Evolutionary conservation across 2,113 vertebrate species (phyloP), one percentile per base, ranked within the genome.

Genomic region (Microcebus ravelobensis): DNA sequence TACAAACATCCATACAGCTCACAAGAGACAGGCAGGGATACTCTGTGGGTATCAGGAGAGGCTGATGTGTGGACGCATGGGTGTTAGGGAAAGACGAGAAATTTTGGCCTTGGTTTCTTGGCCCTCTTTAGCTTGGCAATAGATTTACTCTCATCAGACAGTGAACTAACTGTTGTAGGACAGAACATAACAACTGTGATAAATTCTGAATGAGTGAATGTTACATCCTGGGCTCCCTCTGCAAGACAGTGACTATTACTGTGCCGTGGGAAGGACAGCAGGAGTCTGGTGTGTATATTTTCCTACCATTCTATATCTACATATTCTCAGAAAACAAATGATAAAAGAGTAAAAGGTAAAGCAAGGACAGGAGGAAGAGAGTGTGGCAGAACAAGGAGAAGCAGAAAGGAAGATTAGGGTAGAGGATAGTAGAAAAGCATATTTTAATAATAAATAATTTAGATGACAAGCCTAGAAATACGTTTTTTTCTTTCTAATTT

Each of bases 241-340:
- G 45, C 57, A 85, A 73, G 39, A 71, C 15, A 50, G 52, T 29
- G 18, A 45, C 59, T 84, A 27, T 48, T 45, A 76, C 52, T 21
- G 34, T 14, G 13, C 52, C 25, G 36, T 14, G 13, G 59, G 25
- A 91, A 68, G 34, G 12, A 34, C 23, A 18, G 18, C 10, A 76
- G 50, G n/a, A 55, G 25, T 34, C 34, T 71, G 39, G 31, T 29
- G 50, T 55, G 48, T 57, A 0, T 39, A n/a, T 65, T 90, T 77
- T 31, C 42, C 34, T 91, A 74, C 27, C 8, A 36, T 45, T 63
- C 42, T 73, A 57, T 55, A 90, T 65, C 94, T 95, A 70, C 70
- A 91, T 68, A 92, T 39, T 86, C 45, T 91, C 57, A 29, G 73
- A 65, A 95, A 83, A 91, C 17, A 92, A 77, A 79, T 79, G 61